phyloP scores from a whole-genome alignment of 1,140 invertebrate genomes.

The Drosophila yakuba region DNA sequence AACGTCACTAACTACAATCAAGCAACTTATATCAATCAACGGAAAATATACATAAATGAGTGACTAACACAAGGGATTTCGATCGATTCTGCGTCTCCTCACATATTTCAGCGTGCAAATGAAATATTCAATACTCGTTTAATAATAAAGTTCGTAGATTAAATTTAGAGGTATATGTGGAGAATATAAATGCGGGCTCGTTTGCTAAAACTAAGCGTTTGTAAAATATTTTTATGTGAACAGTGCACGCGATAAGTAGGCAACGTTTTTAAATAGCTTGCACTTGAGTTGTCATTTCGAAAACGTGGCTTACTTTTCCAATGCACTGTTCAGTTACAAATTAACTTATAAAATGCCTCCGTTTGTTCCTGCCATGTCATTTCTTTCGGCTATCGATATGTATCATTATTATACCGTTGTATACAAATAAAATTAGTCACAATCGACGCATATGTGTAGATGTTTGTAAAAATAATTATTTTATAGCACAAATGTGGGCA shows the following conservation, averaged over 20 bases:
- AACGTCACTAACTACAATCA: constrained; percentile 67
- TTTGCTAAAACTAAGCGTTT: constrained; percentile 22
- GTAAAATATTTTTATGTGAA: constrained; percentile 1
- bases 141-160: constrained; percentile 19
- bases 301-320: background rate
- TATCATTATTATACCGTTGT: constrained; percentile 13
- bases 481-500: constrained; percentile 58
- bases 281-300: background rate
- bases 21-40: constrained; percentile 68
- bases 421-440: constrained; percentile 75
- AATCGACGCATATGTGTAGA: constrained; percentile 67
- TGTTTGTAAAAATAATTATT: constrained; percentile 40
- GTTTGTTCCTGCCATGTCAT: constrained; percentile 35
- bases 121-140: constrained; percentile 26
- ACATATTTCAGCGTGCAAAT: constrained; percentile 80
- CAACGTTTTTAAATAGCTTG: background rate
- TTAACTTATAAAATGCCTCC: constrained; percentile 64
- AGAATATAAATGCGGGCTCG: constrained; percentile 14
- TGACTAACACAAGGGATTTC: constrained; percentile 12
- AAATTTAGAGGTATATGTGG: constrained; percentile 19
- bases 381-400: constrained; percentile 1
- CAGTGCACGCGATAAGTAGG: constrained; percentile 24
- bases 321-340: constrained; percentile 18
- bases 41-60: constrained; percentile 42
- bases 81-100: constrained; percentile 25